Evolutionary conservation across 2,888 invertebrate species (phyloP).

Genomic region (Lottia gigantea): DNA sequence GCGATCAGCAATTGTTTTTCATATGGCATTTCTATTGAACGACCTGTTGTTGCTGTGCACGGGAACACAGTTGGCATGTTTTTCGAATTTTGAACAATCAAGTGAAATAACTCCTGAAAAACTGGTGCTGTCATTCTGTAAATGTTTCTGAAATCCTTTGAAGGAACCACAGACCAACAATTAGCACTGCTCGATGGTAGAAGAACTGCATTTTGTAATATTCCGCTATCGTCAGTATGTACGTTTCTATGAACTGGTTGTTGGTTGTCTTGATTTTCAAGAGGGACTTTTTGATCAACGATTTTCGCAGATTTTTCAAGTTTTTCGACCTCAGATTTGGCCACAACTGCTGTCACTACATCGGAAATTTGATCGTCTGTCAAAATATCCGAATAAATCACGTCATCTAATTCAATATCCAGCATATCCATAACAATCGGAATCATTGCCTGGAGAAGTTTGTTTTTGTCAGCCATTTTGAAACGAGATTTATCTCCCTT

Average conservation of each 20-base stretch:
- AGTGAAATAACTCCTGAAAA: conserved; percentile 23
- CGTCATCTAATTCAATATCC: conserved; percentile 24
- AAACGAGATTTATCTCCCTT: conserved; percentile 19
- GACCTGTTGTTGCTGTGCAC: background rate
- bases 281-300: background rate
- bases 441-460: conserved; percentile 21
- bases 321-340: background rate
- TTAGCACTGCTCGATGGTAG: background rate
- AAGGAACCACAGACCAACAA: background rate
- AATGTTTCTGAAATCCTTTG: conserved; percentile 17
- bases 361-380: conserved; percentile 23
- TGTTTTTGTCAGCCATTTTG: conserved; percentile 24
- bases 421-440: conserved; percentile 29
- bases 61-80: conserved; percentile 15
- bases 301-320: background rate
- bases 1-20: conserved; percentile 16
- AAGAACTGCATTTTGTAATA: background rate
- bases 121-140: conserved; percentile 23
- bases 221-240: background rate
- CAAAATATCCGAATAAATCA: conserved; percentile 25
- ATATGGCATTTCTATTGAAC: conserved; percentile 11
- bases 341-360: conserved; percentile 18
- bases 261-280: background rate
- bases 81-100: conserved; percentile 6
- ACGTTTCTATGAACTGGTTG: background rate